Conservation (phyloP, 2,113 vertebrate species). For the Tetrao urogallus region DNA sequence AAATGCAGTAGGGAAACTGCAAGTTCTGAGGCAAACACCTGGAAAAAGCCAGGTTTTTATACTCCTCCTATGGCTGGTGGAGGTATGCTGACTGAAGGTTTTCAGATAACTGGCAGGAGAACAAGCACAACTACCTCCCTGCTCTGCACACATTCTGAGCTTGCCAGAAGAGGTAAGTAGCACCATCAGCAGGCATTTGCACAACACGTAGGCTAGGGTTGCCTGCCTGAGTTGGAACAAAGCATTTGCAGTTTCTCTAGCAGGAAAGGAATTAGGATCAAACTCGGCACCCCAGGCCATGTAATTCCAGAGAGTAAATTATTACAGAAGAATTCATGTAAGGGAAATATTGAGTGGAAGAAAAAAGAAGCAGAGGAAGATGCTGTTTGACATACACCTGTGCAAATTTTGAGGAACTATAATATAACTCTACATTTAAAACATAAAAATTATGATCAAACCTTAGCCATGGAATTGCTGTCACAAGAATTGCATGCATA, state of each 20-base stretch:
- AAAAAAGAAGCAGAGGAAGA: not conserved
- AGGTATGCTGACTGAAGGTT: not conserved
- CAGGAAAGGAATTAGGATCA: not conserved
- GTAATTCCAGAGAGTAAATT: not conserved
- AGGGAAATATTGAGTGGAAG: not conserved
- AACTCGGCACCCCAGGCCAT: not conserved
- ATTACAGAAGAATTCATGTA: not conserved
- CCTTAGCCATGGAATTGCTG: not conserved
- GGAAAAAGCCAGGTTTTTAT: not conserved
- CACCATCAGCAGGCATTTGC: not conserved
- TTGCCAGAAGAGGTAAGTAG: not conserved
- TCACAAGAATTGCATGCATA: not conserved
- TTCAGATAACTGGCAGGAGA: not conserved
- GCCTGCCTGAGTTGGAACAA: not conserved
- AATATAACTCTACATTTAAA: too few species aligned
- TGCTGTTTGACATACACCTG: fast-evolving
- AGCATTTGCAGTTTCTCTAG: not conserved
- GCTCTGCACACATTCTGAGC: not conserved
- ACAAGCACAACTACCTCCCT: not conserved
- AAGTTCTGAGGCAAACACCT: not conserved
- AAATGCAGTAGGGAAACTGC: not conserved
- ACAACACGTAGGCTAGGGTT: not conserved
- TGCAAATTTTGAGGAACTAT: not conserved
- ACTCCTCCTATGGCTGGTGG: not conserved
- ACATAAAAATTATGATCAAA: too few species aligned